Evolutionary conservation across 2,888 invertebrate species (phyloP).

Genomic region (Macrophya annulata): DNA sequence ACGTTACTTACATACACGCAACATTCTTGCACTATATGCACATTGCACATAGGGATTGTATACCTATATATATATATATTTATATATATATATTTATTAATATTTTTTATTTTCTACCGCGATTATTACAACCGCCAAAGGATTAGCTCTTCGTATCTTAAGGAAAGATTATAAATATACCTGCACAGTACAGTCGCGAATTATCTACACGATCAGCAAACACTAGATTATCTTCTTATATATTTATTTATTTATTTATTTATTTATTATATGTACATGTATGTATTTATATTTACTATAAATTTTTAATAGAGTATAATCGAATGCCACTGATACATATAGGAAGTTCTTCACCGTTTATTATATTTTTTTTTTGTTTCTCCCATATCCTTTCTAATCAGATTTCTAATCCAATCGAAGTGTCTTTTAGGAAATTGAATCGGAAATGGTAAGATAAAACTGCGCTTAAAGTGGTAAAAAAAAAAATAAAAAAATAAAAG

Average conservation of each 20-base stretch:
- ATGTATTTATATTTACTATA: background rate
- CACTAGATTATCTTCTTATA: conserved; percentile 8
- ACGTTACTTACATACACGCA: background rate
- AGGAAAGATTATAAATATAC: conserved; percentile 12
- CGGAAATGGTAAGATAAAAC: too few relatives aligned
- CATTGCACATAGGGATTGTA: background rate
- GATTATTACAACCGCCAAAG: conserved; percentile 44
- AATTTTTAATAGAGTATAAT: background rate
- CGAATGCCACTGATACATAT: background rate
- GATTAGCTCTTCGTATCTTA: conserved; percentile 18
- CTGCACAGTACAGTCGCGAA: background rate
- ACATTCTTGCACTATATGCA: background rate
- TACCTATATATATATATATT: too few relatives aligned
- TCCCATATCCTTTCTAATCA: background rate
- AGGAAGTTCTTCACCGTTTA: background rate
- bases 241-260: background rate
- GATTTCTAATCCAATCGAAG: background rate
- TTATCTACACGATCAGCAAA: conserved; percentile 43
- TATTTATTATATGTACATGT: too few relatives aligned
- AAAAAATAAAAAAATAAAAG: background rate
- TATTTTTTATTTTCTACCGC: background rate
- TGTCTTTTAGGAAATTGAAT: background rate
- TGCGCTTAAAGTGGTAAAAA: too few relatives aligned
- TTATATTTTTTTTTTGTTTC: too few relatives aligned
- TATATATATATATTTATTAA: too few relatives aligned